Base-by-base conservation (phyloP, 2,888 invertebrate genomes). In the Epistrophe grossulariae region DNA sequence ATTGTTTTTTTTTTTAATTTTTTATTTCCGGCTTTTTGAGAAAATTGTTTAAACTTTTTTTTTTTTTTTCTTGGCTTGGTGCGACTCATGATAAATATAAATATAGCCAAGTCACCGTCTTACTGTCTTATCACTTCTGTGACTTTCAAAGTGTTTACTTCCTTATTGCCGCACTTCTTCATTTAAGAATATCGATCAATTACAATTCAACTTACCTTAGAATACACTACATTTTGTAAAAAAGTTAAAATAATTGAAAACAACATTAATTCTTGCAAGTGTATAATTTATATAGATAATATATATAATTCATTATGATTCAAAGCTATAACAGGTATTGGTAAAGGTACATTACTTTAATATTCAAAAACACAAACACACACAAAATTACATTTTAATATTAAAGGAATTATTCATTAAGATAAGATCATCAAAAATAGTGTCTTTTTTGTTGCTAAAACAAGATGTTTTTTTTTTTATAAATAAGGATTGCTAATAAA, bases 401-500 rank as follows among this genome's bases (percentile, higher is more conserved):
- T 45, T 80, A 43, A 74, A 88, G 74, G 43, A 84, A 80, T 82
- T 57, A 88, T 66, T 40, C 15, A 88, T 74, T 66, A 57, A 88
- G 73, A n/a, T 80, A 64, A 82, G 79, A 55, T 74, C 62, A 78
- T 76, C 68, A 72, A 84, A 55, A 87, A 70, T 78, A 48, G 55
- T 81, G 85, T 85, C 85, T 85, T 85, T 84, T 85, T 81, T 74
- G 71, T 57, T 81, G 81, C 85, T 85, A 79, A 72, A 43, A 72
- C 8, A 48, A 66, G 17, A n/a, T 24, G 24, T 19, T 24, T 15
- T 45, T 24, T n/a, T 19, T 24, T 15, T 45, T 52, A 52, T 70
- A 70, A 70, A 70, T 55, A 55, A 50, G 52, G 55, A 40, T n/a
- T 40, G 40, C 35, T 35, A 55, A 55, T 35, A 40, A 40, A 55